phyloP scores from a whole-genome alignment of 2,888 invertebrate species.

The Hemithea aestivaria region DNA sequence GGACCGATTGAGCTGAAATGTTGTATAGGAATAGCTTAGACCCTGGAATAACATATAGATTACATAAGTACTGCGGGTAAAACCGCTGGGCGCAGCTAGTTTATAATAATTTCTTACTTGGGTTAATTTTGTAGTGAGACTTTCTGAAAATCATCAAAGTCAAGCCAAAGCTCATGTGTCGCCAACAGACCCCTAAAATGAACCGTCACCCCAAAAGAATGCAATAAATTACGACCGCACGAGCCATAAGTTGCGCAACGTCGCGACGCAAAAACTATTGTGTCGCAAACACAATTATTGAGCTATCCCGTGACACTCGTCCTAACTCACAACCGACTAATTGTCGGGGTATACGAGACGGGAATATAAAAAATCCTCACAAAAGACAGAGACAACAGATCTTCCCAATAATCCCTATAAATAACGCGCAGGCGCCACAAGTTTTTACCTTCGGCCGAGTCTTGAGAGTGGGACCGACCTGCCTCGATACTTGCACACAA shows the following conservation, averaged over 20 bases:
- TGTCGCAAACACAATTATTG: constrained; percentile 32
- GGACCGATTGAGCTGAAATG: too few species aligned
- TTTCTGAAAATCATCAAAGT: too few species aligned
- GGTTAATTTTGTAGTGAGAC: too few species aligned
- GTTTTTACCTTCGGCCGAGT: constrained; percentile 40
- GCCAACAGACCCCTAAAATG: too few species aligned
- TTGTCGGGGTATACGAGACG: constrained; percentile 42
- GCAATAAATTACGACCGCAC: constrained; percentile 16
- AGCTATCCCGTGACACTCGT: constrained; percentile 41
- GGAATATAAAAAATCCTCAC: not conserved
- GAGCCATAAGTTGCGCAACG: constrained; percentile 20
- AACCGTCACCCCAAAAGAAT: constrained; percentile 4
- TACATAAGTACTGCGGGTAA: too few species aligned
- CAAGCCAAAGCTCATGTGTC: too few species aligned
- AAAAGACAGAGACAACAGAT: constrained; percentile 35
- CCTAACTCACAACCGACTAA: constrained; percentile 41
- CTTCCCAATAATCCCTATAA: constrained; percentile 60
- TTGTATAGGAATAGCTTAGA: too few species aligned
- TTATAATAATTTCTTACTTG: too few species aligned
- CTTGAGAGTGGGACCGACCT: constrained; percentile 14
- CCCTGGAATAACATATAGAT: too few species aligned
- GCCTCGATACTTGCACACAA: constrained; percentile 42
- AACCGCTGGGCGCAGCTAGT: too few species aligned
- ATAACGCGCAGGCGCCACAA: constrained; percentile 70
- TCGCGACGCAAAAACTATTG: constrained; percentile 22